Percentiles rank a stretch among this genome's conserved stretches.
Evolutionary conservation across 1,140 invertebrate species (phyloP).

Genomic region (Reticulitermes speratus): DNA sequence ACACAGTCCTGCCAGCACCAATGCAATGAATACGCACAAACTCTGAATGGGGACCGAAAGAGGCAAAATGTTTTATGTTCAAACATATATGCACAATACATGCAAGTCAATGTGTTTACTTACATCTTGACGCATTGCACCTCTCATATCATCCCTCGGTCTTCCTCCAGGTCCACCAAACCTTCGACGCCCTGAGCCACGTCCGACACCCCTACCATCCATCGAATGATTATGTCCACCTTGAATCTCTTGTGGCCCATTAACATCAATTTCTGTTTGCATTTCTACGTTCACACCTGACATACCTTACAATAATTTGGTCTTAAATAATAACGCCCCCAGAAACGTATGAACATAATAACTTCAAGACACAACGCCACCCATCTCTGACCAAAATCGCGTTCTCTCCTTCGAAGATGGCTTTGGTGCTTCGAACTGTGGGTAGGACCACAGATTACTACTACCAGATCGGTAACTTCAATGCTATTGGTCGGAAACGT

Average conservation of each 20-base stretch:
- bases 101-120: not conserved
- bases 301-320: not conserved
- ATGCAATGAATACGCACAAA: too few species aligned
- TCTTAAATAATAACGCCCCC: not conserved
- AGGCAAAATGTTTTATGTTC: too few species aligned
- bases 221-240: not conserved
- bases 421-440: not conserved
- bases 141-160: constrained; percentile 2
- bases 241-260: constrained; percentile 10
- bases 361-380: too few species aligned
- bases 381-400: not conserved
- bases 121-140: not conserved
- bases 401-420: not conserved
- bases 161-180: not conserved
- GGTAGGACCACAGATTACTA: too few species aligned
- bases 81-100: not conserved
- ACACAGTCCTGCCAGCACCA: too few species aligned
- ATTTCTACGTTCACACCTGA: not conserved
- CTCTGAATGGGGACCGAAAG: too few species aligned
- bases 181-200: not conserved
- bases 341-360: too few species aligned
- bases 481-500: too few species aligned
- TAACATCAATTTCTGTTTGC: not conserved
- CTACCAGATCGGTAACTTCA: too few species aligned
- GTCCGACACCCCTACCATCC: not conserved